A percentile compares a stretch with the other conserved stretches of the same genome.
These are phyloP conservation scores for Phymastichus coffea DNA, from an alignment of 1,140 invertebrate genomes.

Conservation along the genomic window DNA sequence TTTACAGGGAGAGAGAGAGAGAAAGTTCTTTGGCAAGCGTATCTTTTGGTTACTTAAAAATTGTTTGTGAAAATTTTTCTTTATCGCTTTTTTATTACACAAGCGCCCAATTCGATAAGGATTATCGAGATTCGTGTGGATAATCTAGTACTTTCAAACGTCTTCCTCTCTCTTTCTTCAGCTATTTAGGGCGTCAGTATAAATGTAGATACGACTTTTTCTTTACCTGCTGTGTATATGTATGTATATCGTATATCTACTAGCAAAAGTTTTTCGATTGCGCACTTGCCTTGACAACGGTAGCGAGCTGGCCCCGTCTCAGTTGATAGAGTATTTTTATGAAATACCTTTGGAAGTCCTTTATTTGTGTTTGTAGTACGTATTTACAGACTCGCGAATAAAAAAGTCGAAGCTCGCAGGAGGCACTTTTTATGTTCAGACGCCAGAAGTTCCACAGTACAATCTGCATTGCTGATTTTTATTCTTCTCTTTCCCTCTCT, in stretches of 20 bases:
- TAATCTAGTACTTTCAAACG: too few relatives aligned
- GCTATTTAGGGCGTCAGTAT: neutral
- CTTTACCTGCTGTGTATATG: neutral
- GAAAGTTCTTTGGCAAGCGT: conserved; percentile 30
- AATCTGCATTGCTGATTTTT: too few relatives aligned
- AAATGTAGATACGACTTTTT: conserved; percentile 20
- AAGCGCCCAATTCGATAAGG: conserved; percentile 24
- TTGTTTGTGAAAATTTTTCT: conserved; percentile 32
- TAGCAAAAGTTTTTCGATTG: conserved; percentile 11
- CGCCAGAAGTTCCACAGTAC: too few relatives aligned
- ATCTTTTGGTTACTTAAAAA: conserved; percentile 18
- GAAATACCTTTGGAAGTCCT: conserved; percentile 2
- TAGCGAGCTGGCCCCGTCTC: too few relatives aligned
- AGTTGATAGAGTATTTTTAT: conserved; percentile 18
- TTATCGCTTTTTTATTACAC: conserved; percentile 32
- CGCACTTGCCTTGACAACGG: neutral
- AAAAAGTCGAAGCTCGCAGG: neutral
- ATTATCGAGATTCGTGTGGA: conserved; percentile 23
- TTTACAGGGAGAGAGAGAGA: conserved; percentile 52
- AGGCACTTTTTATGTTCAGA: neutral
- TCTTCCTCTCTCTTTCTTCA: too few relatives aligned
- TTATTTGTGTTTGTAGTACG: neutral
- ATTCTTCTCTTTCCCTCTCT: conserved; percentile 5
- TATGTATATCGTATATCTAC: neutral
- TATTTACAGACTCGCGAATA: too few relatives aligned